Percentiles rank a stretch among this genome's conserved stretches.
Evolutionary conservation across 92 coral and sea anemone species (phyloP).

Genomic region (Nematostella vectensis): DNA sequence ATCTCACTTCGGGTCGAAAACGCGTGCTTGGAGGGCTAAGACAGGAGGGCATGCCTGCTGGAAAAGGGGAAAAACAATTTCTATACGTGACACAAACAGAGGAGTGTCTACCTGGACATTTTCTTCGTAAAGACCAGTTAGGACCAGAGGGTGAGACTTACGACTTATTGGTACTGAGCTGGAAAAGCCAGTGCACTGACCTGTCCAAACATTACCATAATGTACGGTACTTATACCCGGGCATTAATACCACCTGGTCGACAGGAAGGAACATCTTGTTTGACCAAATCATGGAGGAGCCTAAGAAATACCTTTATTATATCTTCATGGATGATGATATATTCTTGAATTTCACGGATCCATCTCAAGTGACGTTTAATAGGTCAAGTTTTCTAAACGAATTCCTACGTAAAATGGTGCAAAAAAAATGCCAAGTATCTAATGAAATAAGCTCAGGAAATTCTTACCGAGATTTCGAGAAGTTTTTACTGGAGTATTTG

Average conservation of each 20-base stretch:
- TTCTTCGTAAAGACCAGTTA: conserved; percentile 31
- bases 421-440: conserved; percentile 11
- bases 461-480: conserved; percentile 38
- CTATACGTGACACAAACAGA: conserved; percentile 40
- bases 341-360: conserved; percentile 29
- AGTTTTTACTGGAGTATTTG: conserved; percentile 22
- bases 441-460: conserved; percentile 14
- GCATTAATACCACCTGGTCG: conserved; percentile 35
- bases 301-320: conserved; percentile 29
- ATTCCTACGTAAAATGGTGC: conserved; percentile 11
- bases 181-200: conserved; percentile 11
- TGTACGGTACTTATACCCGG: conserved; percentile 24
- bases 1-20: too few relatives aligned
- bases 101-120: conserved; percentile 30
- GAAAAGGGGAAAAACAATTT: conserved; percentile 9
- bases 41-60: too few relatives aligned
- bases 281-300: conserved; percentile 13
- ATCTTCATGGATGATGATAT: conserved; percentile 54
- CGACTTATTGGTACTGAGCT: conserved; percentile 33
- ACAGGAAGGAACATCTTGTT: conserved; percentile 34
- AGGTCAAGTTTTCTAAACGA: conserved; percentile 7
- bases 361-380: conserved; percentile 25
- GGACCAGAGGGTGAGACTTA: conserved; percentile 13
- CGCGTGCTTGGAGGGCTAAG: too few relatives aligned
- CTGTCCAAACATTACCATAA: conserved; percentile 6